These are phyloP conservation scores for Xiphias gladius DNA, from an alignment of 2,113 vertebrate genomes.

Conservation along the genomic window DNA sequence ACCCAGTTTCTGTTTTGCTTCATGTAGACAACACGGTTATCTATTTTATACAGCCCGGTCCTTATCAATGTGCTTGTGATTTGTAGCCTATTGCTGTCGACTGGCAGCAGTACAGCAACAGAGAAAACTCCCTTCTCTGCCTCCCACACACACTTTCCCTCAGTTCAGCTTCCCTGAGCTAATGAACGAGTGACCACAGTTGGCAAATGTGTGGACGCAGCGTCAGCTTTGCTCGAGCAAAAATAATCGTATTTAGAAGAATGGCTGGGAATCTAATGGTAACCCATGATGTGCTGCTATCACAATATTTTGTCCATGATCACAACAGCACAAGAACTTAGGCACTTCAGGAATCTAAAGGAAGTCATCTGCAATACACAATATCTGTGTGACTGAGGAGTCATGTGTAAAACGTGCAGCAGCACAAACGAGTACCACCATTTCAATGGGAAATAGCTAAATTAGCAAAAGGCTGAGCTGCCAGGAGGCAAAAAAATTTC, in stretches of 20 bases:
- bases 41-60: neutral
- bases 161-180: neutral
- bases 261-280: neutral
- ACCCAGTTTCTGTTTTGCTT: neutral
- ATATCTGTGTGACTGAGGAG: neutral
- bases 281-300: neutral
- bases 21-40: neutral
- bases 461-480: constrained; percentile 12
- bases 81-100: neutral
- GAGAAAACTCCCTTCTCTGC: neutral
- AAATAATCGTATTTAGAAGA: constrained; percentile 19
- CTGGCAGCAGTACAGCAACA: neutral
- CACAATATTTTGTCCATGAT: neutral
- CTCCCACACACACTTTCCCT: neutral
- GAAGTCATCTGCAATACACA: neutral
- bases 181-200: constrained; percentile 4
- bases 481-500: constrained; percentile 10
- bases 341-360: neutral
- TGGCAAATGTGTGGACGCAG: constrained; percentile 6
- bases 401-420: no score
- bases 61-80: neutral
- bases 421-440: neutral
- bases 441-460: constrained; percentile 28
- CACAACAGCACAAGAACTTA: neutral
- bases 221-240: neutral